These are phyloP conservation scores for Choristoneura fumiferana DNA, from an alignment of 1,140 invertebrate species.

Conservation along the genomic window DNA sequence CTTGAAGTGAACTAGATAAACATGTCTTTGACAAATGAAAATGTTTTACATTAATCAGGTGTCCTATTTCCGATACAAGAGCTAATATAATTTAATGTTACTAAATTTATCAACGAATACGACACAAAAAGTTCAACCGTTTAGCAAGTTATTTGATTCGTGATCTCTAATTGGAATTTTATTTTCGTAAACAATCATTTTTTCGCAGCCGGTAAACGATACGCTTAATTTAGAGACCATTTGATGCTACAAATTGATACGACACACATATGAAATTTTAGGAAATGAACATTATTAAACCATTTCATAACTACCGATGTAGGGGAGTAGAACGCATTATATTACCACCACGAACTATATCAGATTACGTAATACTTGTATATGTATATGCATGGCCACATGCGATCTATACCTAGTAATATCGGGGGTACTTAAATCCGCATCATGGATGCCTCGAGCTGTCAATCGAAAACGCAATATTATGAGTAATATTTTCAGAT, in stretches of 20 bases:
- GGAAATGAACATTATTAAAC: slow-evolving; percentile 30
- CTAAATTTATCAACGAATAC: no score
- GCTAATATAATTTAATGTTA: no score
- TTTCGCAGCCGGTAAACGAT: background rate
- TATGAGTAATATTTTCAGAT: no score
- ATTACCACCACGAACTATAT: slow-evolving; percentile 21
- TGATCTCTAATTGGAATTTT: no score
- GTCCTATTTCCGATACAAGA: no score
- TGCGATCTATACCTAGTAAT: background rate
- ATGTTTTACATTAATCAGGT: no score
- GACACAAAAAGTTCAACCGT: no score
- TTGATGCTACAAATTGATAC: slow-evolving; percentile 11
- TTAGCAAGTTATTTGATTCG: no score
- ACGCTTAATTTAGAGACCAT: slow-evolving; percentile 9
- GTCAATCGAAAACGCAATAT: no score
- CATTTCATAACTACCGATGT: slow-evolving; percentile 27
- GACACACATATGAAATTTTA: slow-evolving; percentile 30
- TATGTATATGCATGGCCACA: slow-evolving; percentile 6
- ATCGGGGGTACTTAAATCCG: background rate
- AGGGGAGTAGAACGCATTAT: slow-evolving; percentile 33
- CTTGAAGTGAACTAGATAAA: slow-evolving; percentile 23
- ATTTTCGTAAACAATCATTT: no score
- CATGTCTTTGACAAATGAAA: no score
- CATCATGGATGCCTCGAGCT: background rate
- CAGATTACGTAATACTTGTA: slow-evolving; percentile 6